phyloP scores from a whole-genome alignment of 2,113 vertebrate species.

The Erpornis zantholeuca region DNA sequence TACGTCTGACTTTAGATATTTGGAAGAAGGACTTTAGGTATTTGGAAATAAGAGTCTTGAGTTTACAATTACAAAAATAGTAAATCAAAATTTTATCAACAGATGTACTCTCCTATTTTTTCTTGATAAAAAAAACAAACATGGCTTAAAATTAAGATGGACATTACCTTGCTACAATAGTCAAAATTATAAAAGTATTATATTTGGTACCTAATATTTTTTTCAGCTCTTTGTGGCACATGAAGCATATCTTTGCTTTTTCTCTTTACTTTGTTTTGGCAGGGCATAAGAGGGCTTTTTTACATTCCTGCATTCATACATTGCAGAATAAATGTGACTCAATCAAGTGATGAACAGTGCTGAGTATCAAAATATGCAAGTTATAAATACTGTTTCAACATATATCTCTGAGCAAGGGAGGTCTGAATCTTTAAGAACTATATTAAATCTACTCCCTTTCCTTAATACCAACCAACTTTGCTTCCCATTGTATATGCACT shows the following conservation, averaged over 20 bases:
- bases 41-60: neutral
- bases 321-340: neutral
- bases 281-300: neutral
- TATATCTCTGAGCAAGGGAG: neutral
- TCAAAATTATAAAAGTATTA: neutral
- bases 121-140: neutral
- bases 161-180: neutral
- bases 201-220: neutral
- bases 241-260: neutral
- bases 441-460: neutral
- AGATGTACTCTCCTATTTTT: neutral
- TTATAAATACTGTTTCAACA: neutral
- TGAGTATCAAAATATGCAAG: neutral
- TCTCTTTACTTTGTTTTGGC: neutral
- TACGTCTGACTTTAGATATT: neutral
- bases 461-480: neutral
- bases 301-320: neutral
- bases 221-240: neutral
- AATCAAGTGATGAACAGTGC: neutral
- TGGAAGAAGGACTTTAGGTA: neutral
- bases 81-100: constrained; percentile 45
- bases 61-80: neutral
- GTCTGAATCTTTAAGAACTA: neutral
- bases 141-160: neutral
- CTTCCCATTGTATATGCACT: neutral